Evolutionary conservation across 1,140 invertebrate genomes (phyloP), one percentile per base, ranked within the genome.

Genomic region (Drosophila dunni): DNA sequence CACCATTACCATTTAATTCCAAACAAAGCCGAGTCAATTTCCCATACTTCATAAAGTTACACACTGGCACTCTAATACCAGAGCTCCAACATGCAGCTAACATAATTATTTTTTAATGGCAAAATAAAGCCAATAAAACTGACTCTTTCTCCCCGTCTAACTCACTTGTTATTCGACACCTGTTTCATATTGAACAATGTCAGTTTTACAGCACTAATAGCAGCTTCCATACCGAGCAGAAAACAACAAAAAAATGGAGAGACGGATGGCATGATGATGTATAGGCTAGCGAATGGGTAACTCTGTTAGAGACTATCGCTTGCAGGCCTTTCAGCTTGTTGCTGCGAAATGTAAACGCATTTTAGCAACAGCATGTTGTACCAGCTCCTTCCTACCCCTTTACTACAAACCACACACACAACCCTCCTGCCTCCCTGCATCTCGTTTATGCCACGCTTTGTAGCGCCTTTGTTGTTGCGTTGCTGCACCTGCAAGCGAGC

Each of bases 271-370:
- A 50, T 50, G 48, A 5, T 50, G 20, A 33, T 50, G 8, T 50
- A 50, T 50, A 20, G 7, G 10, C 1, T 6, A 46, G 8, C 45
- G 17, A 46, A 42, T 42, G 40, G 33, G 29, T 29, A 53, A 33
- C 50, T 34, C 29, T 46, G n/a, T 9, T 8, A 36, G 11, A 33
- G 33, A 53, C 50, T 53, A 68, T 61, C 56, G 65, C 65, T 42
- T 48, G 20, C 53, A 56, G 64, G 34, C 34, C 15, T 58, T 67
- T 20, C 33, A 29, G 24, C 54, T 57, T 46, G 64, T 58, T 67
- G 45, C 7, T 24, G 13, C 64, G 50, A 67, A 58, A 67, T 60
- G 56, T 60, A 34, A 53, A 53, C 50, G 42, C 53, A n/a, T 20
- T 46, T 33, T 29, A 38, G 29, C 57, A 60, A 45, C 42, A 60